Evolutionary conservation across 1,140 invertebrate species (phyloP).

Genomic region (Drosophila punjabiensis): DNA sequence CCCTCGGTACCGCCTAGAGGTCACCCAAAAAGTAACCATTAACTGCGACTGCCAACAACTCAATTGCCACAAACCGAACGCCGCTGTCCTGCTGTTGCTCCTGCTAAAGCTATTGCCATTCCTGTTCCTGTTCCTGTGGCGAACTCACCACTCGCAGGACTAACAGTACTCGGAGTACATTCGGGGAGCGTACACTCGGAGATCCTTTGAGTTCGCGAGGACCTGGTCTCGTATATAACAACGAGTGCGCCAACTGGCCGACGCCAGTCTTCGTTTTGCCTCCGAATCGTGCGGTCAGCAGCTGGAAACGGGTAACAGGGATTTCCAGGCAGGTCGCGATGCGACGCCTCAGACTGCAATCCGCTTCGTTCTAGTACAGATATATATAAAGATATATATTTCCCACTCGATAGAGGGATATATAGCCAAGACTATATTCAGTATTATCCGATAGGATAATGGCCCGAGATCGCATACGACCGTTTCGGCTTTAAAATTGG

Average conservation of each 20-base stretch:
- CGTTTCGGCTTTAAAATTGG: slow-evolving; percentile 56
- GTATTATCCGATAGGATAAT: background rate
- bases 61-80: slow-evolving; percentile 15
- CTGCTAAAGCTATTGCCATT: background rate
- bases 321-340: slow-evolving; percentile 54
- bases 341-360: slow-evolving; percentile 55
- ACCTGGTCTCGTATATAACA: slow-evolving; percentile 67
- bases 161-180: background rate
- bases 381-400: background rate
- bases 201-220: slow-evolving; percentile 5
- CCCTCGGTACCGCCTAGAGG: background rate
- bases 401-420: too few relatives aligned
- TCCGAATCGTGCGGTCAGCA: slow-evolving; percentile 81
- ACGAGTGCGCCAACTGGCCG: slow-evolving; percentile 76
- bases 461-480: background rate
- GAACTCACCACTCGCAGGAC: slow-evolving; percentile 49
- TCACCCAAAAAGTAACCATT: slow-evolving; percentile 16
- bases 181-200: background rate
- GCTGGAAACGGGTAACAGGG: slow-evolving; percentile 44
- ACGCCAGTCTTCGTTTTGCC: slow-evolving; percentile 82
- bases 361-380: slow-evolving; percentile 10
- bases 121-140: background rate
- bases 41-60: slow-evolving; percentile 36
- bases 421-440: background rate
- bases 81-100: background rate